Evolutionary conservation across 2,113 vertebrate genomes (phyloP), one percentile per base, ranked within the genome.

Genomic region (Pluvianellus socialis): DNA sequence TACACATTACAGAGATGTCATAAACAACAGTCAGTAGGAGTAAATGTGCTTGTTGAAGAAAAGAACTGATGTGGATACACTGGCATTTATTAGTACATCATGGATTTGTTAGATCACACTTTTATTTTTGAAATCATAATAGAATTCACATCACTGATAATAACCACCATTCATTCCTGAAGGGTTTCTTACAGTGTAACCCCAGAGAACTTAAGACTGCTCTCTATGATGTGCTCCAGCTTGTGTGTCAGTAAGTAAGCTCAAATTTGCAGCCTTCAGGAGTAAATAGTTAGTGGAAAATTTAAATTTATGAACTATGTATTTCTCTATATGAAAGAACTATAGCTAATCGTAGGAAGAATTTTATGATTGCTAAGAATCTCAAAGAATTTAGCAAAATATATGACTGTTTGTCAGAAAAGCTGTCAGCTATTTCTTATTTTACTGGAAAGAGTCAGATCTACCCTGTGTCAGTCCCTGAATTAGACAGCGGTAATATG

Each of bases 71-170:
- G 79, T 52, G 38, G 44, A 33, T 44, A 28, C 55, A 38, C 1
- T 75, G 72, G 45, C 40, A 95, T 88, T 75, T 75, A 92, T 52
- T 81, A 82, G 59, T 32, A 75, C n/a, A 40, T 50, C 52, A 35
- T 2, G 89, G 50, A 66, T 95, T 76, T 89, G 35, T 14, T 80
- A 72, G 45, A 68, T 82, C 76, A 61, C 53, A 33, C 52, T 85
- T 95, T 49, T 56, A 50, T 58, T 92, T 94, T 56, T 83, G n/a
- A 91, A 93, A 74, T 68, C 2, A 8, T 86, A 83, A 85, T 30
- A 74, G 84, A 92, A 92, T 67, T 89, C 71, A 68, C 89, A 95
- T 89, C 87, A 79, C 63, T 56, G 83, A 62, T 59, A 93, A 90
- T 40, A 87, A 77, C 73, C 52, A 65, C 15, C 49, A 66, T 53